A percentile compares a stretch with the other conserved stretches of the same genome.
phyloP scores from a whole-genome alignment of 92 coral and sea anemone genomes.

The Nematostella vectensis region DNA sequence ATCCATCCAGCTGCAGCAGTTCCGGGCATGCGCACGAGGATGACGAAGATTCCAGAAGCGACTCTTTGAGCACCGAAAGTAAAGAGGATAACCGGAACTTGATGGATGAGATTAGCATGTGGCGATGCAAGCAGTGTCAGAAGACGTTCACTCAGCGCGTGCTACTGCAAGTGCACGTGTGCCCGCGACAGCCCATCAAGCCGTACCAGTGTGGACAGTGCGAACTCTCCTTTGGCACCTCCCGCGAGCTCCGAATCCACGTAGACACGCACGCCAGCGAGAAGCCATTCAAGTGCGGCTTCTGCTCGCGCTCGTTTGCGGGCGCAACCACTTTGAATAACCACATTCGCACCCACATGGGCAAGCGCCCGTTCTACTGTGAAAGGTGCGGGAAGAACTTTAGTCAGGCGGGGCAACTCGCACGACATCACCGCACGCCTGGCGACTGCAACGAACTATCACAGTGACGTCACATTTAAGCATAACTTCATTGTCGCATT shows the following conservation, averaged over 20 bases:
- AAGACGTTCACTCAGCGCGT: constrained; percentile 90
- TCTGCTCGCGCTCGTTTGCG: constrained; percentile 90
- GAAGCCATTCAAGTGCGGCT: constrained; percentile 92
- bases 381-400: constrained; percentile 65
- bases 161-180: constrained; percentile 83
- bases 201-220: constrained; percentile 99
- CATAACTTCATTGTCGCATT: too few species aligned
- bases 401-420: constrained; percentile 73
- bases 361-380: constrained; percentile 73
- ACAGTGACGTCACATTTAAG: too few species aligned
- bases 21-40: not conserved
- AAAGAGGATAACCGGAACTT: not conserved
- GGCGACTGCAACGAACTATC: constrained; percentile 30
- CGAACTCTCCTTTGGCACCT: constrained; percentile 61
- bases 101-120: constrained; percentile 59
- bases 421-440: constrained; percentile 60
- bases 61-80: not conserved
- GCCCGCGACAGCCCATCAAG: constrained; percentile 67
- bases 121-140: constrained; percentile 88
- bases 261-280: constrained; percentile 90
- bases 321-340: constrained; percentile 97
- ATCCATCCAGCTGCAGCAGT: not conserved
- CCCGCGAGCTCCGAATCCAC: constrained; percentile 77
- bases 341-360: constrained; percentile 96
- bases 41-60: constrained; percentile 5